A percentile compares a stretch with the other conserved stretches of the same genome.
Evolutionary conservation across 2,797 vertebrate genomes (phyloP).

Genomic region (Onychomys torridus): DNA sequence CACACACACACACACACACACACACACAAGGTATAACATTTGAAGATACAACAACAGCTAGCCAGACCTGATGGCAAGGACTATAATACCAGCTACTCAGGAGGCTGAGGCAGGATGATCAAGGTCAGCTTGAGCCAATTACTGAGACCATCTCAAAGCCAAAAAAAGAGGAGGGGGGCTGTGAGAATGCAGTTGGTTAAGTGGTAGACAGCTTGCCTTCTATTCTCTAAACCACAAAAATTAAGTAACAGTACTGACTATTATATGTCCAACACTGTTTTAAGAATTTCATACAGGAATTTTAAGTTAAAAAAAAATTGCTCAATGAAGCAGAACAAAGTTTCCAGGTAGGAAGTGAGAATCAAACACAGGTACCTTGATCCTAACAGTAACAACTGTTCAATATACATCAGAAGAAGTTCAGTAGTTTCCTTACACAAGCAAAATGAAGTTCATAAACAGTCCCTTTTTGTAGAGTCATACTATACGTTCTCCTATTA

Average conservation of each 20-base stretch:
- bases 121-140: not conserved
- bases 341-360: not conserved
- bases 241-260: not conserved
- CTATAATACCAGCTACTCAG: not conserved
- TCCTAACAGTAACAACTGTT: conserved; percentile 10
- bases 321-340: not conserved
- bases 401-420: not conserved
- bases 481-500: not conserved
- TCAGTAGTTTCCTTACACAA: not conserved
- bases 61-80: not conserved
- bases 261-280: not conserved
- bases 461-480: not conserved
- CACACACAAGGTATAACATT: not conserved
- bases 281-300: conserved; percentile 50
- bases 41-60: conserved; percentile 31
- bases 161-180: not conserved
- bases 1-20: too few species aligned
- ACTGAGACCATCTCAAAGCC: not conserved
- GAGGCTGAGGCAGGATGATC: not conserved
- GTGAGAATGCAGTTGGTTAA: too few species aligned
- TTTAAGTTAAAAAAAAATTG: not conserved
- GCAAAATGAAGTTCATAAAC: not conserved
- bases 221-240: not conserved
- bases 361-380: not conserved
- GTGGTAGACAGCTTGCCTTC: not conserved